Base-by-base conservation (phyloP, 2,888 invertebrate genomes). In the Dryobotodes eremita region DNA sequence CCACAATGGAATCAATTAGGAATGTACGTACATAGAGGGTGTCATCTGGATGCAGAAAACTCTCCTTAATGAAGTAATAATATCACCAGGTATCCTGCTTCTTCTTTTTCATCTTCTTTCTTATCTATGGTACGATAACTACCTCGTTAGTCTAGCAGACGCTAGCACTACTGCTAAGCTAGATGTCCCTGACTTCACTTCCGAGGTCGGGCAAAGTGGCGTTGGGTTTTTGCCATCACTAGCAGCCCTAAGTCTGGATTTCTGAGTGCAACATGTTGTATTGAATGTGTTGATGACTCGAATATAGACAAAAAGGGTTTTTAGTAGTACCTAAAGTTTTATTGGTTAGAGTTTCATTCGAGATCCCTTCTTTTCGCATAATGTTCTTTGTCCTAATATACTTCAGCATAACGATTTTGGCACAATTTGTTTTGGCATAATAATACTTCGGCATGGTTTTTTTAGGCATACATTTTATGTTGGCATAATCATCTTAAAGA, bases 1-100 rank as follows among this genome's bases (percentile, higher is more conserved):
- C 13, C n/a, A 71, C 20, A 71, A 71, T 57, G 8, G 31, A n/a
- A 71, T 57, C 57, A 57, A 71, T 74, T 71, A 57, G 17, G 8
- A 48, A 20, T 31, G 71, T 70, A 53, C n/a, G 26, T 5, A 65
- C 13, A 65, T 36, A 36, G 31, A 36, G 31, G 31, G 48, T 17
- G 31, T 2, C 13, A n/a, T 36, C 0, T 64, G 48, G 23, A 65
- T 53, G 50, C 13, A 42, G 42, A 26, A 66, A 66, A 5, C 20
- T 15, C 17, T 48, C 7, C 36, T 65, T 7, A 42, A 23, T 42
- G 20, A 42, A 42, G 42, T 42, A 26, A 66, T 48, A 26, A n/a
- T 6, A 57, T 57, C 13, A n/a, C n/a, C n/a, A 23, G 55, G 55
- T 57, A 57, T 36, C 31, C 31, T 36, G 2, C 31, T 36, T 11